Percentiles rank a stretch among this genome's conserved stretches.
Conservation (phyloP, 2,888 invertebrate species). For the Mythimna lalbum region DNA sequence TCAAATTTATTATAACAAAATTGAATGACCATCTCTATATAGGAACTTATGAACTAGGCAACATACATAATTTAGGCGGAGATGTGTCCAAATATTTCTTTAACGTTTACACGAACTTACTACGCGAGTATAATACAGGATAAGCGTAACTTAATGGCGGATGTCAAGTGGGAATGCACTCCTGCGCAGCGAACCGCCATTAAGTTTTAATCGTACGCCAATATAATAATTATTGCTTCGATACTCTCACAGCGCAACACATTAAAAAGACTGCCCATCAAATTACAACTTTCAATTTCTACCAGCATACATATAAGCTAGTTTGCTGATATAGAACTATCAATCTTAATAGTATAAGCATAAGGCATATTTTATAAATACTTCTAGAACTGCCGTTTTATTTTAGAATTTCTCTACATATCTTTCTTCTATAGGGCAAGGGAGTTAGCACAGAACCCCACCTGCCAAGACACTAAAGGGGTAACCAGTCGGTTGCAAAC, state of each 20-base stretch:
- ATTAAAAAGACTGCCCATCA: not conserved
- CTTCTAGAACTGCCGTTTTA: not conserved
- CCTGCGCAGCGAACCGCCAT: not conserved
- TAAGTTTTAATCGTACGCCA: not conserved
- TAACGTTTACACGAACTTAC: not conserved
- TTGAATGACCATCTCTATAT: not conserved
- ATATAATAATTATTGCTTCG: slow-evolving; percentile 34
- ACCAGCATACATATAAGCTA: slow-evolving; percentile 4
- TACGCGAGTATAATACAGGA: not conserved
- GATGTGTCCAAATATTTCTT: slow-evolving; percentile 20
- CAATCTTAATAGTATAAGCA: slow-evolving; percentile 4
- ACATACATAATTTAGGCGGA: slow-evolving; percentile 48
- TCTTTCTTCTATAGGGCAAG: not conserved
- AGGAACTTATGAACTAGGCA: slow-evolving; percentile 29
- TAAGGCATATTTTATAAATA: slow-evolving; percentile 22
- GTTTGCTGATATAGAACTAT: not conserved
- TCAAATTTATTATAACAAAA: slow-evolving; percentile 8
- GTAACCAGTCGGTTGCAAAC: too few relatives aligned
- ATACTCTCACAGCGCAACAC: slow-evolving; percentile 11
- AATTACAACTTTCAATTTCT: slow-evolving; percentile 14
- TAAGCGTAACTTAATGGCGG: not conserved
- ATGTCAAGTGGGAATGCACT: not conserved
- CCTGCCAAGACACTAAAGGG: not conserved
- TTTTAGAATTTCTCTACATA: not conserved
- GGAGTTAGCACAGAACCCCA: not conserved